These are phyloP conservation scores for Amazona ochrocephala DNA, from an alignment of 2,797 vertebrate genomes.

Conservation along the genomic window DNA sequence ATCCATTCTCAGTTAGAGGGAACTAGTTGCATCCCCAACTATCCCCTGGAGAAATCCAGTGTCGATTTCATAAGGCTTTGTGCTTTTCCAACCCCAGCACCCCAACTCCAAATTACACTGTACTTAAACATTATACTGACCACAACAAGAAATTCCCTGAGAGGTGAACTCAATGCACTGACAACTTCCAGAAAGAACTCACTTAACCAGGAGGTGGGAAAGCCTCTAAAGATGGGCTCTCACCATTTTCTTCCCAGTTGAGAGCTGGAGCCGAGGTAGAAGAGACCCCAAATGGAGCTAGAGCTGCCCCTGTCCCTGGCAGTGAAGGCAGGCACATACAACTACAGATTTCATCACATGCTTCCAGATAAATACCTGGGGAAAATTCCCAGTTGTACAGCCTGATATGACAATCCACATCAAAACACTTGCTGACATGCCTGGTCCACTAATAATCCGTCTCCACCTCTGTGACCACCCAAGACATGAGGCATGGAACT, in stretches of 20 bases:
- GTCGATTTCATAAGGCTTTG: not conserved
- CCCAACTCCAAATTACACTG: accelerated
- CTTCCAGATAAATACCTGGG: not conserved
- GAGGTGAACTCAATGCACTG: not conserved
- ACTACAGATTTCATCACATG: not conserved
- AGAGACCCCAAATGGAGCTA: not conserved
- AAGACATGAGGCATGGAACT: not conserved
- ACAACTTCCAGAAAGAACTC: not conserved
- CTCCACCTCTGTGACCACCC: not conserved
- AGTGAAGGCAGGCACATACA: not conserved
- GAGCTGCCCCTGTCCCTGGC: not conserved
- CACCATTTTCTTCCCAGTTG: not conserved
- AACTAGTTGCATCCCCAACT: not conserved
- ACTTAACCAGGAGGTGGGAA: not conserved
- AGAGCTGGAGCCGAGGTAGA: not conserved
- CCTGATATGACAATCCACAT: not conserved
- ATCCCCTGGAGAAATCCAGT: not conserved
- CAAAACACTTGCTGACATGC: not conserved
- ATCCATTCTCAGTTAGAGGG: not conserved
- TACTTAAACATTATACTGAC: not conserved
- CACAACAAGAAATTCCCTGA: not conserved
- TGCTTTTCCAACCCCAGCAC: accelerated
- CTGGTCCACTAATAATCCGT: not conserved
- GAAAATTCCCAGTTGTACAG: not conserved
- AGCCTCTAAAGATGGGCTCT: not conserved